Percentiles rank a stretch among this genome's conserved stretches.
phyloP scores from a whole-genome alignment of 2,888 invertebrate species.

The Leptinotarsa haldemani region DNA sequence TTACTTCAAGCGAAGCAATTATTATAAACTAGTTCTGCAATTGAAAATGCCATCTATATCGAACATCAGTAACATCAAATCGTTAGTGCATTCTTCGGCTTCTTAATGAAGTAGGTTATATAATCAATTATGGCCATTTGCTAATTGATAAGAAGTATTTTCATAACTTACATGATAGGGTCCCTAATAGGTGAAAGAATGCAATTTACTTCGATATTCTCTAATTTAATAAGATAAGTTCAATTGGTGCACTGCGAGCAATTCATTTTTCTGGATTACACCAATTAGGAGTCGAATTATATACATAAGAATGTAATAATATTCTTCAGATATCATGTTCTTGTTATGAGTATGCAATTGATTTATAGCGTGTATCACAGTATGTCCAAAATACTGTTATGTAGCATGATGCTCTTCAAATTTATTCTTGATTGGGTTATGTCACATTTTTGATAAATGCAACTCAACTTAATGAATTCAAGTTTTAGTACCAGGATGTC shows the following conservation, averaged over 20 bases:
- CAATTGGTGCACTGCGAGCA: constrained; percentile 4
- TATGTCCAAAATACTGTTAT: too few species aligned
- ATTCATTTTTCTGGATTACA: too few species aligned
- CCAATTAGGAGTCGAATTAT: too few species aligned
- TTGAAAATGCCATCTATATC: constrained; percentile 25
- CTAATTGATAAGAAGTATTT: constrained; percentile 33
- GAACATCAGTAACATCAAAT: constrained; percentile 26
- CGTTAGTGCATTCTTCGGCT: constrained; percentile 29
- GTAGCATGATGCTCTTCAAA: too few species aligned
- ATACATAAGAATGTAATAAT: too few species aligned
- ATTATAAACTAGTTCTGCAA: constrained; percentile 15
- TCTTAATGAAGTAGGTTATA: constrained; percentile 29
- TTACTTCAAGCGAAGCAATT: constrained; percentile 6
- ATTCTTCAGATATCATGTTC: too few species aligned
- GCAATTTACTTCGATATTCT: constrained; percentile 32
- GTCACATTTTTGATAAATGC: too few species aligned
- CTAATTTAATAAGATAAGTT: constrained; percentile 33
- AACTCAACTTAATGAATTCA: too few species aligned
- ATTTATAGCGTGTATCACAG: too few species aligned
- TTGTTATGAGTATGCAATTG: too few species aligned
- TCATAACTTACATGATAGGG: constrained; percentile 35
- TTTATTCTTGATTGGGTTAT: too few species aligned
- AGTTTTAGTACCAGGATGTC: too few species aligned
- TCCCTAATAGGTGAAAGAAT: constrained; percentile 33
- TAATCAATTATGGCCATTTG: constrained; percentile 30